Percentiles rank a stretch among this genome's conserved stretches.
phyloP scores from a whole-genome alignment of 92 coral and sea anemone genomes.

The Umimayanthus chanpuru region DNA sequence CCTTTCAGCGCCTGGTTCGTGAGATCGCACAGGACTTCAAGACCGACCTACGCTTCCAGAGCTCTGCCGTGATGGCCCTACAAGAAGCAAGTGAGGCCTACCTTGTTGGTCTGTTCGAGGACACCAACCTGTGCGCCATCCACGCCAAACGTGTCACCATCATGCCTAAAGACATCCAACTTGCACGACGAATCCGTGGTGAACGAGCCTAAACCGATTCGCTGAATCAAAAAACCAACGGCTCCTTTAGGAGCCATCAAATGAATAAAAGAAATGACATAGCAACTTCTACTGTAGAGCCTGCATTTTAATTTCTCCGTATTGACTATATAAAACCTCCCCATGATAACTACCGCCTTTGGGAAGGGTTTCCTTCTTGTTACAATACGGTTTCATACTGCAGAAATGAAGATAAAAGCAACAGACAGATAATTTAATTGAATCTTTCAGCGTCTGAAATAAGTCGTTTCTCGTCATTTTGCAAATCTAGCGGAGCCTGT shows the following conservation, averaged over 20 bases:
- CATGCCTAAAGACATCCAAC: too few relatives aligned
- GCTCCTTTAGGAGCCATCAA: too few relatives aligned
- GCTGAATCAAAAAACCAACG: conserved; percentile 24
- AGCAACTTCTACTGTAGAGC: conserved; percentile 11
- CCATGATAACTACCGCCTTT: conserved; percentile 11
- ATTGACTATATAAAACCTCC: conserved; percentile 27
- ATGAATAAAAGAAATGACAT: neutral
- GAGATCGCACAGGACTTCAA: conserved; percentile 75
- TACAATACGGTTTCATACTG: conserved; percentile 18
- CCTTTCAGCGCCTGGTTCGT: conserved; percentile 36
- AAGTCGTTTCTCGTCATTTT: too few relatives aligned
- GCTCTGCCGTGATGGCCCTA: too few relatives aligned
- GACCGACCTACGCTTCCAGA: neutral
- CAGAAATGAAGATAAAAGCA: conserved; percentile 34
- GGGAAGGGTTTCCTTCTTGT: conserved; percentile 32
- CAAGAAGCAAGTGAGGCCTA: too few relatives aligned
- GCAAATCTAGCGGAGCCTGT: too few relatives aligned
- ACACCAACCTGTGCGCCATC: too few relatives aligned
- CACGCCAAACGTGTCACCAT: too few relatives aligned
- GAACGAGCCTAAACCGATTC: conserved; percentile 9
- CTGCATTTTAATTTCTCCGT: neutral
- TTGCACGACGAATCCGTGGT: too few relatives aligned
- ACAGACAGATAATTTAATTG: conserved; percentile 14
- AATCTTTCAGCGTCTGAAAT: too few relatives aligned
- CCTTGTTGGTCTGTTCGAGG: too few relatives aligned